Evolutionary conservation across 1,140 invertebrate species (phyloP).

Genomic region (Galleria mellonella): DNA sequence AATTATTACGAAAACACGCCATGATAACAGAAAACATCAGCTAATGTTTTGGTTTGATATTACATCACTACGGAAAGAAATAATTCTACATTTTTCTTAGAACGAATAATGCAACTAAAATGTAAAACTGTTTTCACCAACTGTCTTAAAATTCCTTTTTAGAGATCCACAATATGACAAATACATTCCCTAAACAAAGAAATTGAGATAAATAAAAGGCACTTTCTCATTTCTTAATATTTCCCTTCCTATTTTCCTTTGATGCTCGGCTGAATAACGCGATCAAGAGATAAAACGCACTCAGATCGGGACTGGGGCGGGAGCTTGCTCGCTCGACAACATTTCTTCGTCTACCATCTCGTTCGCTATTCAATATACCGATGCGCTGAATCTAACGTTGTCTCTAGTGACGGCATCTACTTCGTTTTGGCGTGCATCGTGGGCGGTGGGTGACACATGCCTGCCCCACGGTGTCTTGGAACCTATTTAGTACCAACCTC

Average conservation of each 20-base stretch:
- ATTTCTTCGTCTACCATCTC: slow-evolving; percentile 35
- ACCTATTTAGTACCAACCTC: slow-evolving; percentile 1
- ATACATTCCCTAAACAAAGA: slow-evolving; percentile 24
- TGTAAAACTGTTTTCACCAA: slow-evolving; percentile 4
- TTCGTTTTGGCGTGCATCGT: slow-evolving; percentile 5
- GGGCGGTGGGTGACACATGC: slow-evolving; percentile 11
- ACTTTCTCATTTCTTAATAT: slow-evolving; percentile 49
- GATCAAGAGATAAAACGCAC: slow-evolving; percentile 67
- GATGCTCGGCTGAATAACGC: slow-evolving; percentile 66
- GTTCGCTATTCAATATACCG: slow-evolving; percentile 38
- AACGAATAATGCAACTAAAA: slow-evolving; percentile 1
- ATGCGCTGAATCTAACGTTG: slow-evolving; percentile 10
- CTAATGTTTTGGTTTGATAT: too few relatives aligned
- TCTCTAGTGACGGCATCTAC: slow-evolving; percentile 7
- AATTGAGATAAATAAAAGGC: slow-evolving; percentile 44
- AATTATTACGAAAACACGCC: slow-evolving; percentile 40
- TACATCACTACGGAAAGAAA: too few relatives aligned
- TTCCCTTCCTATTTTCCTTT: slow-evolving; percentile 57
- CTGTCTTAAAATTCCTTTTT: slow-evolving; percentile 9
- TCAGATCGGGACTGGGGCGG: slow-evolving; percentile 25
- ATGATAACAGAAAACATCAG: slow-evolving; percentile 12
- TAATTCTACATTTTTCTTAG: too few relatives aligned
- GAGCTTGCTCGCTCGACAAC: slow-evolving; percentile 36
- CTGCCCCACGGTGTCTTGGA: background rate
- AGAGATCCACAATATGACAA: slow-evolving; percentile 12